phyloP scores from a whole-genome alignment of 2,113 vertebrate genomes.

The Notarius quadriscutis region DNA sequence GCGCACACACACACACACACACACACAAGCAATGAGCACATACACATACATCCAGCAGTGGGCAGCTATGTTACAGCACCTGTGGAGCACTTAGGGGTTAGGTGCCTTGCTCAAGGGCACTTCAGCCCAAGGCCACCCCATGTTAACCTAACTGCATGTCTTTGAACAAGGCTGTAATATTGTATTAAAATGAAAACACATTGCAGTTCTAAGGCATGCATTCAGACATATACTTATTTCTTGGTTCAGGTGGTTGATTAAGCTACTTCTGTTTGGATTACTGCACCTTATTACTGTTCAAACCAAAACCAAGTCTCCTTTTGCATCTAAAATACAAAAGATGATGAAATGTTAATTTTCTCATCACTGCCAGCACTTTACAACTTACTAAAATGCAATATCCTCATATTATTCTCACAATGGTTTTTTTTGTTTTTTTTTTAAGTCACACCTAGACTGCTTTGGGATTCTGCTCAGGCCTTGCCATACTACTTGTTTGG shows the following conservation, averaged over 20 bases:
- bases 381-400: background rate
- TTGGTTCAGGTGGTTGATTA: background rate
- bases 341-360: background rate
- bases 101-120: too few species aligned
- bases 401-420: background rate
- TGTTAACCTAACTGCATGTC: too few species aligned
- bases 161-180: background rate
- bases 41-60: too few species aligned
- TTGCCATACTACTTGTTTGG: conserved; percentile 16
- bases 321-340: too few species aligned
- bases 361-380: background rate
- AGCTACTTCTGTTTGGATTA: background rate
- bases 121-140: too few species aligned
- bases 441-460: conserved; percentile 16
- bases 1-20: too few species aligned
- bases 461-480: conserved; percentile 42
- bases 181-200: background rate
- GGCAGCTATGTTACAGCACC: too few species aligned
- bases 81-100: too few species aligned
- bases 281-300: background rate
- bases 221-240: background rate
- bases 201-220: background rate
- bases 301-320: background rate
- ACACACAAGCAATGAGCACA: too few species aligned
- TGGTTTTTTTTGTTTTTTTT: background rate